Evolutionary conservation across 2,888 invertebrate genomes (phyloP).

Genomic region (Bugula neritina): DNA sequence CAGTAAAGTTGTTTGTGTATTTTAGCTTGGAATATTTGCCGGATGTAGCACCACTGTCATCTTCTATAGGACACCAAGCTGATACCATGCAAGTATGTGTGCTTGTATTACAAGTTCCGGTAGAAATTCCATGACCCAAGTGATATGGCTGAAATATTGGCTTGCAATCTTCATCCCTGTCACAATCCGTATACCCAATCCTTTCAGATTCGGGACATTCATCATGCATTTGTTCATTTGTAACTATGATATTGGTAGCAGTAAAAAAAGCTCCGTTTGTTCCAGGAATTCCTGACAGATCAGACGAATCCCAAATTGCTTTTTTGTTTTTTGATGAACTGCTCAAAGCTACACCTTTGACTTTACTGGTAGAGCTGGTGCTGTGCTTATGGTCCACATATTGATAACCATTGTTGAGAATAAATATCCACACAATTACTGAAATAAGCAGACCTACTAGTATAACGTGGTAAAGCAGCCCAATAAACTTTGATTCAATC

Average conservation of each 20-base stretch:
- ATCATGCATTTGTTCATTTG: slow-evolving; percentile 52
- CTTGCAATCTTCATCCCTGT: background rate
- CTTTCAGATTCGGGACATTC: slow-evolving; percentile 44
- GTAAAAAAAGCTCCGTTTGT: slow-evolving; percentile 57
- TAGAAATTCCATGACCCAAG: slow-evolving; percentile 38
- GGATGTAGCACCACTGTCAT: slow-evolving; percentile 35
- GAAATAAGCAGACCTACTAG: slow-evolving; percentile 54
- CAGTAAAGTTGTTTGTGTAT: slow-evolving; percentile 50
- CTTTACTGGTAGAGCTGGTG: slow-evolving; percentile 54
- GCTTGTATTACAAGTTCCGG: slow-evolving; percentile 48
- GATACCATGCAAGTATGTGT: background rate
- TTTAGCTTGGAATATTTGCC: slow-evolving; percentile 33
- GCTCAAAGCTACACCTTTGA: slow-evolving; percentile 55
- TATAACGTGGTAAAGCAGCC: slow-evolving; percentile 52
- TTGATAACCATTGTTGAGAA: slow-evolving; percentile 57
- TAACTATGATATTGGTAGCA: slow-evolving; percentile 55
- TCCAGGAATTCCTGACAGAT: slow-evolving; percentile 54
- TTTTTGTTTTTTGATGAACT: slow-evolving; percentile 35
- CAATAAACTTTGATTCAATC: slow-evolving; percentile 55
- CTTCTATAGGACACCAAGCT: slow-evolving; percentile 57
- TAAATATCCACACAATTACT: slow-evolving; percentile 44
- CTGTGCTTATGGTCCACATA: slow-evolving; percentile 52
- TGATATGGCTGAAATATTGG: background rate
- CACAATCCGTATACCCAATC: background rate
- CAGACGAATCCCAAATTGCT: slow-evolving; percentile 55